phyloP scores from a whole-genome alignment of 2,113 vertebrate species.

The Tympanuchus pallidicinctus region DNA sequence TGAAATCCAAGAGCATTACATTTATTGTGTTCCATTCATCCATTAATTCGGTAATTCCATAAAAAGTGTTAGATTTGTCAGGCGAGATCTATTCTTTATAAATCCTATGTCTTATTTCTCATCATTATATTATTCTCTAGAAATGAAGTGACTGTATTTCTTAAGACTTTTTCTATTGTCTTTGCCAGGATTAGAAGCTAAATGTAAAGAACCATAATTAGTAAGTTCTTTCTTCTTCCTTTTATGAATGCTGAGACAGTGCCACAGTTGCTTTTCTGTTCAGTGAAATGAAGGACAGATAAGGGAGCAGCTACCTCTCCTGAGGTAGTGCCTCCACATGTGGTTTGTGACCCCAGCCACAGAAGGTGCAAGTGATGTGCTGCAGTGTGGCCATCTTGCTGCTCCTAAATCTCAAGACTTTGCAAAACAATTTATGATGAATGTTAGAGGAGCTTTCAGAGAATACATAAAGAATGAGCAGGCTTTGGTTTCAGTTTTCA shows the following conservation, averaged over 20 bases:
- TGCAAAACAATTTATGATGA: not conserved
- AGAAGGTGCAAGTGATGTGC: not conserved
- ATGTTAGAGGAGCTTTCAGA: not conserved
- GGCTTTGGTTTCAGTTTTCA: not conserved
- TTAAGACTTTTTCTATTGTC: not conserved
- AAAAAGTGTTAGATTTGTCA: slow-evolving; percentile 19
- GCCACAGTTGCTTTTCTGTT: not conserved
- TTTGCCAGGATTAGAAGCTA: not conserved
- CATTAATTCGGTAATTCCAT: slow-evolving; percentile 20
- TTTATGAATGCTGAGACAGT: not conserved
- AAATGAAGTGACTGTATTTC: slow-evolving; percentile 9
- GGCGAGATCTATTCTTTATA: not conserved
- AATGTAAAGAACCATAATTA: not conserved
- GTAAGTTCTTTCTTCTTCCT: not conserved
- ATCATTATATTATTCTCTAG: slow-evolving; percentile 6
- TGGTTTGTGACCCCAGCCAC: not conserved
- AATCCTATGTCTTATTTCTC: slow-evolving; percentile 2
- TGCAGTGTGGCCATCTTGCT: not conserved
- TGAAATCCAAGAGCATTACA: not conserved
- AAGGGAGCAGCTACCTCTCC: not conserved
- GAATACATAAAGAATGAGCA: not conserved
- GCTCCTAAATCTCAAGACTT: not conserved
- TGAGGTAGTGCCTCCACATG: not conserved
- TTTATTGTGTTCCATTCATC: slow-evolving; percentile 11
- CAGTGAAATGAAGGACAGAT: not conserved